phyloP scores from a whole-genome alignment of 1,140 invertebrate species.

The Caenorhabditis briggsae region DNA sequence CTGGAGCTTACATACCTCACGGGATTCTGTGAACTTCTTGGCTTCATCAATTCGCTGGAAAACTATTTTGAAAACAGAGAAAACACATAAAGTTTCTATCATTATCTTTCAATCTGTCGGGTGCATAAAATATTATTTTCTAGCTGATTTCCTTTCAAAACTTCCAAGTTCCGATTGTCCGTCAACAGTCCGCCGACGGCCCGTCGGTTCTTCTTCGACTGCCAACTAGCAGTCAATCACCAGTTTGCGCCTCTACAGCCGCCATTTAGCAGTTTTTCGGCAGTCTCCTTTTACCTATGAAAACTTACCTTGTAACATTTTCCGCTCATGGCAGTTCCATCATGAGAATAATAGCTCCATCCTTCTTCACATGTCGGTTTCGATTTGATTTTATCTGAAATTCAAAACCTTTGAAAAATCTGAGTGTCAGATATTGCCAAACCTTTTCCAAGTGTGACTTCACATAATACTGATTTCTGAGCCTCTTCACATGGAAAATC shows the following conservation, averaged over 20 bases:
- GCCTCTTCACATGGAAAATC: constrained; percentile 51
- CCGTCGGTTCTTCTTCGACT: no score
- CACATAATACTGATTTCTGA: constrained; percentile 41
- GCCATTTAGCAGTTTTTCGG: no score
- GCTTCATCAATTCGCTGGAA: constrained; percentile 5
- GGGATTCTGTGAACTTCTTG: constrained; percentile 22
- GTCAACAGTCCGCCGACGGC: no score
- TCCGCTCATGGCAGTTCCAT: constrained; percentile 46
- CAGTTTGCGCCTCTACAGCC: no score
- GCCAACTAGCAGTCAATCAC: no score
- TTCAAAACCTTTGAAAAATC: neutral
- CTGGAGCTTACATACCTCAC: constrained; percentile 2
- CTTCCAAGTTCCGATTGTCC: no score
- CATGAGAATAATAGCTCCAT: constrained; percentile 50
- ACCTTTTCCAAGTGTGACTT: constrained; percentile 41
- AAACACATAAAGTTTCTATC: no score
- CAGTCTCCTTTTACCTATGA: no score
- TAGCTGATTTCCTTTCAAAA: no score
- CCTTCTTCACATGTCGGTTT: constrained; percentile 18
- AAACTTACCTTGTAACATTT: constrained; percentile 31
- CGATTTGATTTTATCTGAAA: constrained; percentile 7
- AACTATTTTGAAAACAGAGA: no score
- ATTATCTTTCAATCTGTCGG: no score
- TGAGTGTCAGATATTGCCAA: neutral
- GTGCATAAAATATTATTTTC: no score